Evolutionary conservation across 2,888 invertebrate genomes (phyloP).

Genomic region (Epistrophe eligans): DNA sequence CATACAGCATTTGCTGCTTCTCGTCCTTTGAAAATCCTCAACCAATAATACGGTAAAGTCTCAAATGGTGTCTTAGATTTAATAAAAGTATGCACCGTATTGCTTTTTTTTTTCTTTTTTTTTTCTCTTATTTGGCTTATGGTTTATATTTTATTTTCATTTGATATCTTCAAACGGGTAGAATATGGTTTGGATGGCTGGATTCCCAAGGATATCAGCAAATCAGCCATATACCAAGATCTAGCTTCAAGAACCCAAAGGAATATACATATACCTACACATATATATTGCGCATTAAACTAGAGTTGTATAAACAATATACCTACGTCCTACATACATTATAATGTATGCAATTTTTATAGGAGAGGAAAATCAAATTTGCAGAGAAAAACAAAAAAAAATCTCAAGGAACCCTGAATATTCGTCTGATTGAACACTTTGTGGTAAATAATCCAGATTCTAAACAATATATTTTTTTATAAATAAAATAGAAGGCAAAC

Average conservation of each 20-base stretch:
- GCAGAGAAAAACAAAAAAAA: conserved; percentile 32
- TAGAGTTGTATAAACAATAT: conserved; percentile 28
- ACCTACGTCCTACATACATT: no score
- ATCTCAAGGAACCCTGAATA: conserved; percentile 10
- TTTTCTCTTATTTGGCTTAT: conserved; percentile 32
- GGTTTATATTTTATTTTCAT: conserved; percentile 68
- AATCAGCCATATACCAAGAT: conserved; percentile 29
- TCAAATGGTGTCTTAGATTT: conserved; percentile 75
- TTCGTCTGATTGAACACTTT: conserved; percentile 66
- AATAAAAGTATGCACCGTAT: conserved; percentile 73
- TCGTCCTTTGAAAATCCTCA: conserved; percentile 57
- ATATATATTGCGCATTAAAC: conserved; percentile 41
- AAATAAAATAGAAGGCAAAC: conserved; percentile 48
- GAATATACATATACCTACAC: no score
- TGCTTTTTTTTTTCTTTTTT: conserved; percentile 25
- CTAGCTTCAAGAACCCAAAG: conserved; percentile 46
- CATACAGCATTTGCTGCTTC: not conserved
- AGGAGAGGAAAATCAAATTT: conserved; percentile 56
- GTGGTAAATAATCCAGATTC: conserved; percentile 54
- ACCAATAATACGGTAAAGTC: conserved; percentile 62
- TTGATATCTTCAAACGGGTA: conserved; percentile 69
- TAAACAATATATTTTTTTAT: conserved; percentile 53
- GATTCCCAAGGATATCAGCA: conserved; percentile 63
- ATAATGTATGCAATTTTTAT: conserved; percentile 34
- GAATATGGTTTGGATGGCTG: conserved; percentile 66